Evolutionary conservation across 2,797 vertebrate species (phyloP), one percentile per base, ranked within the genome.

Genomic region (Tapera naevia): DNA sequence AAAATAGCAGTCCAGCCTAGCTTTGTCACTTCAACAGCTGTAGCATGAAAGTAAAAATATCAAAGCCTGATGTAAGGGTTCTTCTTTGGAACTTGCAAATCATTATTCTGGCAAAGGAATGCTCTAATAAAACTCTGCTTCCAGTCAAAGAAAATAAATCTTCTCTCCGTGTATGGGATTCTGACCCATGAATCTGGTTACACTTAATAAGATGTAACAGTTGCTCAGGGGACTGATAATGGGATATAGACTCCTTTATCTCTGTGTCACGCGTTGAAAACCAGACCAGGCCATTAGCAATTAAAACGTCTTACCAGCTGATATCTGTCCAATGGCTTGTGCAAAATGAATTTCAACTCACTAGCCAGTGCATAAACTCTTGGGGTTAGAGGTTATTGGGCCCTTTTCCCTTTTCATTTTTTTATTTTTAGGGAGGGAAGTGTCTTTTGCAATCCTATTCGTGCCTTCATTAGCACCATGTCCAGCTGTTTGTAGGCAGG

Each of bases 231-330:
- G 80, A 88, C 56, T 95, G 85, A 91, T 95, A 93, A 88, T 86
- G 93, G 91, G 75, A 92, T 95, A 65, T 48, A 35, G 76, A 90
- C 48, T 51, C 73, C 76, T 91, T 95, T 93, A 89, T 94, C 86
- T 91, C 88, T 17, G 25, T 74, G 84, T 91, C 84, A 65, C 4
- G 7, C 23, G 1, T 79, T 91, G 94, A 95, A 92, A 95, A 80
- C 87, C 91, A 92, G 91, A 92, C 62, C 58, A 41, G 72, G 76
- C 64, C 82, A 76, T 93, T 89, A 93, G 91, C 85, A 95, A 93
- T 86, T 95, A 81, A 91, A 94, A 93, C n/a, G 4, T 81, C 75
- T 91, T 72, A 61, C 74, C 58, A 62, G 46, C 79, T 89, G 79
- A 89, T 79, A 64, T 66, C 80, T 84, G 39, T 32, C 76, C 72